Base-by-base conservation (phyloP, 2,888 invertebrate species). In the Hetaerina titia region DNA sequence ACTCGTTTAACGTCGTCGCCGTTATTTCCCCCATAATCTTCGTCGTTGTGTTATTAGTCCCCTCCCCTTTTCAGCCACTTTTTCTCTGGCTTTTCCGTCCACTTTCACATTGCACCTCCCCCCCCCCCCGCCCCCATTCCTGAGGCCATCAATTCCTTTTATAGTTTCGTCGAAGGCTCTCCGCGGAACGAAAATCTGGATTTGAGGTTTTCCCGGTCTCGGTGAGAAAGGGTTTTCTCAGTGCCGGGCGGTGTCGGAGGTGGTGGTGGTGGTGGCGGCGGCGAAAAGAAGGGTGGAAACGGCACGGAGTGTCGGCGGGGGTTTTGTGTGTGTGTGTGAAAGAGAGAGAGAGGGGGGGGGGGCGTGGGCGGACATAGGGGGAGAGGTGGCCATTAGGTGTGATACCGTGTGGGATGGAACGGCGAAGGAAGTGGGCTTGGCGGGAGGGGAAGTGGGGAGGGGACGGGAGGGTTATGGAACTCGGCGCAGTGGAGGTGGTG, bases 371-470 rank as follows among this genome's bases (percentile, higher is more conserved):
- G 45, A 45, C 45, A 45, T 45, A n/a, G 64, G 19, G 63, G 45
- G 64, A 56, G 56, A 64, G 90, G 31, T 63, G 90, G 63, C 63
- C 31, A 81, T 60, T 89, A 89, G 89, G 89, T 89, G 89, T 89
- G 89, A 57, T 57, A 17, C 89, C 89, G 89, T 89, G n/a, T 19
- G n/a, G 89, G 81, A n/a, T 13, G 81, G 22, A 15, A 17, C 60
- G 60, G 13, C 25, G 81, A 17, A 81, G 81, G 45, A 45, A 45
- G 45, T 45, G 45, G 81, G 81, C 31, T 81, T 13, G 81, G 81
- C 13, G 45, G 45, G 45, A 45, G 45, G 45, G 45, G 45, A 45
- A 4, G 45, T 45, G 1, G 45, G 45, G 45, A 45, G 45, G 45
- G 45, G 45, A 45, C 45, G 4, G 45, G 45, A 45, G 45, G 45